phyloP scores from a whole-genome alignment of 2,113 vertebrate genomes.

The Noctilio leporinus region DNA sequence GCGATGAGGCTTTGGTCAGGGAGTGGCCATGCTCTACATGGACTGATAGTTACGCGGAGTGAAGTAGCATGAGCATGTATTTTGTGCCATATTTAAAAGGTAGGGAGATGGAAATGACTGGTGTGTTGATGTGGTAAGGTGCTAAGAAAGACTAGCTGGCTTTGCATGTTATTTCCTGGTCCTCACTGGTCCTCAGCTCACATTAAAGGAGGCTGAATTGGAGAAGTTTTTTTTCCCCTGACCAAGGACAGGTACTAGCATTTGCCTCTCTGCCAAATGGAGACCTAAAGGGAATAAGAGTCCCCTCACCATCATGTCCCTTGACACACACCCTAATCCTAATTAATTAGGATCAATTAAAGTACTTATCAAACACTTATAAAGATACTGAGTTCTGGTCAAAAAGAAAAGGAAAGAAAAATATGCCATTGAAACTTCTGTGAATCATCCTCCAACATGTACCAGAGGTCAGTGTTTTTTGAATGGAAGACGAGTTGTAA shows the following conservation, averaged over 20 bases:
- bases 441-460: neutral
- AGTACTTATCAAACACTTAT: neutral
- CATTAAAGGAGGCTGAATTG: neutral
- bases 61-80: neutral
- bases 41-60: neutral
- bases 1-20: neutral
- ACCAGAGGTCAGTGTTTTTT: conserved; percentile 12
- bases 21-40: neutral
- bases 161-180: neutral
- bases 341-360: neutral
- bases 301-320: neutral
- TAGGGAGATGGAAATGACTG: neutral
- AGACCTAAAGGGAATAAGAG: neutral
- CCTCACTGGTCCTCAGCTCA: neutral
- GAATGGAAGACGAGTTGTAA: conserved; percentile 27
- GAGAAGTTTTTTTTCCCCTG: neutral
- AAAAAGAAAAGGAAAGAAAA: neutral
- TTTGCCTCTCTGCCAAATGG: neutral
- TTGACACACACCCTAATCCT: neutral
- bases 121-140: neutral
- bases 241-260: neutral
- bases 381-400: neutral
- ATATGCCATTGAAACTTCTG: conserved; percentile 17
- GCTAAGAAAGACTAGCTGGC: neutral
- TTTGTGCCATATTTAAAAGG: conserved; percentile 16